Evolutionary conservation across 2,797 vertebrate species (phyloP).

Genomic region (Sebastes hubbsi): DNA sequence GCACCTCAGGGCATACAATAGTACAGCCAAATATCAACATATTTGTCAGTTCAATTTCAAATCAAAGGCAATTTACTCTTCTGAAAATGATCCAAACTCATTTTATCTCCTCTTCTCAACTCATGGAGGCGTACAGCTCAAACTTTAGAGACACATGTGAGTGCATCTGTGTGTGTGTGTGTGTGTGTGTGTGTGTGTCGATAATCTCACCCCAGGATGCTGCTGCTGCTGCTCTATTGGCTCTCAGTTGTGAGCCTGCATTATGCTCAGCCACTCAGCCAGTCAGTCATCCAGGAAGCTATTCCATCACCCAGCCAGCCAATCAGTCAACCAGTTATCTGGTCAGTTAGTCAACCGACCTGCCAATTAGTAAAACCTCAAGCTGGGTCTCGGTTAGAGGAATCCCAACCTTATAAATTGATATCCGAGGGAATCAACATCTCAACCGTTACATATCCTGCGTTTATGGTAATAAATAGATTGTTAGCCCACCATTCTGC

Average conservation of each 20-base stretch:
- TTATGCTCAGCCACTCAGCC: constrained; percentile 47
- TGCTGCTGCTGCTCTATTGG: constrained; percentile 46
- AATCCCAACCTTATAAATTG: constrained; percentile 14
- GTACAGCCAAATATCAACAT: constrained; percentile 26
- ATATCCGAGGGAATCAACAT: not conserved
- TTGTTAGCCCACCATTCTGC: not conserved
- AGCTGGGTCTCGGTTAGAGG: constrained; percentile 17
- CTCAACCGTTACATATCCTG: not conserved
- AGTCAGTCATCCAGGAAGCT: constrained; percentile 53
- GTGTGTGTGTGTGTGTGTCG: not conserved
- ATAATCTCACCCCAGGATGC: constrained; percentile 41
- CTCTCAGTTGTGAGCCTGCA: constrained; percentile 47
- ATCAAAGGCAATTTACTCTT: constrained; percentile 13
- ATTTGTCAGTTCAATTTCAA: constrained; percentile 42
- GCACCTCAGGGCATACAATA: constrained; percentile 26
- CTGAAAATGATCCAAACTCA: constrained; percentile 35
- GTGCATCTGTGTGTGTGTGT: constrained; percentile 2
- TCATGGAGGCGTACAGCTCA: constrained; percentile 8
- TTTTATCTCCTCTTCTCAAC: constrained; percentile 25
- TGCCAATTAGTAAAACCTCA: constrained; percentile 52
- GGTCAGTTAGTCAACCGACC: constrained; percentile 71
- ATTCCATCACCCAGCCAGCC: constrained; percentile 59
- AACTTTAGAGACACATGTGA: constrained; percentile 29
- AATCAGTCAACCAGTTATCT: constrained; percentile 69
- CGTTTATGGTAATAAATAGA: constrained; percentile 18